Evolutionary conservation across 2,888 invertebrate species (phyloP).

Genomic region (Hermaeophaga mercurialis): DNA sequence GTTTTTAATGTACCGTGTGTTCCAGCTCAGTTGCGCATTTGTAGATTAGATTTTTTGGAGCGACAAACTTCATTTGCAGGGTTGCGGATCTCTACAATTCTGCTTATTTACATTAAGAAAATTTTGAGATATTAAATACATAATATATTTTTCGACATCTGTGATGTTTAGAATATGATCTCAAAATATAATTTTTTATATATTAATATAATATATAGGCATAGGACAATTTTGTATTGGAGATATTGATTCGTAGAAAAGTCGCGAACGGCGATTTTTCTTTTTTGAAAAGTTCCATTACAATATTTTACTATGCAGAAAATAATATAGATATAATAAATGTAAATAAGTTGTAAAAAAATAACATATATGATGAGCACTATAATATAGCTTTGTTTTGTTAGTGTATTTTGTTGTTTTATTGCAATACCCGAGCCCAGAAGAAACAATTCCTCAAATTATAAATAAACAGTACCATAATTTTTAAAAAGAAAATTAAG

Average conservation of each 20-base stretch:
- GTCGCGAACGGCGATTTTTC: neutral
- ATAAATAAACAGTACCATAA: no score
- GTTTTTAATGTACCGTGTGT: neutral
- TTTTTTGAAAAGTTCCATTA: constrained; percentile 11
- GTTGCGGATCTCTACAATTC: constrained; percentile 47
- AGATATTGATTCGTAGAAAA: neutral
- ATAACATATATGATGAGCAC: constrained; percentile 47
- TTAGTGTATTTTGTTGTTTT: constrained; percentile 43
- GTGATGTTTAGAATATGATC: constrained; percentile 71
- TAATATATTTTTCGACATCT: constrained; percentile 62
- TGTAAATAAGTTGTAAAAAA: constrained; percentile 50
- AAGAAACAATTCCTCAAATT: no score
- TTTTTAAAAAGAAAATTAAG: no score
- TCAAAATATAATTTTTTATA: constrained; percentile 46
- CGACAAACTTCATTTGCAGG: constrained; percentile 37
- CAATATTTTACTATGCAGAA: constrained; percentile 19
- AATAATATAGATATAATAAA: constrained; percentile 38
- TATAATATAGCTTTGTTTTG: constrained; percentile 49
- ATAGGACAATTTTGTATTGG: constrained; percentile 24
- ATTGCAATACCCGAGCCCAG: constrained; percentile 15
- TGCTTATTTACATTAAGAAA: constrained; percentile 37
- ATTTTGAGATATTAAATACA: constrained; percentile 45
- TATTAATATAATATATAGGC: constrained; percentile 42
- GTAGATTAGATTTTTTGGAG: constrained; percentile 22
- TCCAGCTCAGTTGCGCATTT: constrained; percentile 22